Base-by-base conservation (phyloP, 2,113 vertebrate species). In the Nesogale talazaci region DNA sequence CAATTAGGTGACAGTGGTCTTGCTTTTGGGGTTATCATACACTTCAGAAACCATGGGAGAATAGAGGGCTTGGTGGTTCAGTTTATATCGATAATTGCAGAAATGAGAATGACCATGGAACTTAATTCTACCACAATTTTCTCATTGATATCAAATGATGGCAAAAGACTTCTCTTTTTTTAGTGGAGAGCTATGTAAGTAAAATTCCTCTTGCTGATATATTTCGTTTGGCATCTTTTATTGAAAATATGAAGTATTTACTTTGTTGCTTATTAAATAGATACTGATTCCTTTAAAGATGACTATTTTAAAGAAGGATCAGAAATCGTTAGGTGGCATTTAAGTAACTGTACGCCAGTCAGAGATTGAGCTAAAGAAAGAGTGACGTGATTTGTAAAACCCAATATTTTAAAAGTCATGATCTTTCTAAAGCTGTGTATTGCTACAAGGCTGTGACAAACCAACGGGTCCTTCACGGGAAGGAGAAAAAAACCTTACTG, bases 181-280 rank as follows among this genome's bases (percentile, higher is more conserved):
- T 57, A 74, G 14, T 81, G 84, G 34, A 34, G 8, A 34, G n/a
- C 69, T 70, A 34, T 34, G 69, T 20, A 79, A 63, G 17, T 61
- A 86, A 94, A 19, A 80, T 29, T 5, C 36, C 83, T 67, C 36
- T 75, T 74, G 34, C 9, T 25, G 34, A 82, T 70, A 15, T 57
- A 10, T 61, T 89, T 94, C 92, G 19, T 57, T 94, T 84, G 77
- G 42, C 17, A 52, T 52, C 59, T 84, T 89, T 80, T 31, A 86
- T 76, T 61, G 88, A 36, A 86, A 76, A 70, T 61, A 89, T 78
- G 42, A 95, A 77, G 79, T 25, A 79, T 70, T 86, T 17, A 85
- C 23, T 93, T 79, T 57, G 31, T 11, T 75, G 74, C 57, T 78
- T 83, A 90, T 78, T 74, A 79, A 89, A 77, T 78, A n/a, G 20